Base-by-base conservation (phyloP, 2,888 invertebrate genomes). In the Acronicta aceris region DNA sequence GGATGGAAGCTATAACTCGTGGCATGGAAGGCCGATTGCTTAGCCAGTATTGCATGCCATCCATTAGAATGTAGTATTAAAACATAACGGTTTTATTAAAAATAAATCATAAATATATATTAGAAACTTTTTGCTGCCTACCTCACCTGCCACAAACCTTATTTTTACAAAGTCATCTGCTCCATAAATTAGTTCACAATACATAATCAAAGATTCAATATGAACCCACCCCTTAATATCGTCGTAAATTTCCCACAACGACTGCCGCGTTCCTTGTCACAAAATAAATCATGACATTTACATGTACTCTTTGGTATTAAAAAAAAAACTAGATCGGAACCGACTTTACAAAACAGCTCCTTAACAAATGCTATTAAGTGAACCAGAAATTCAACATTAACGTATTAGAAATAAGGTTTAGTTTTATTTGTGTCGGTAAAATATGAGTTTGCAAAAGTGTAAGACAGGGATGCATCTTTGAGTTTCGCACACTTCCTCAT, bases 241-340 rank as follows among this genome's bases (percentile, higher is more conserved):
- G 76, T 90, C 93, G 89, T 93, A 93, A 93, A 94, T 92, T 92
- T 94, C 93, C 92, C 94, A 93, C 91, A 92, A 88, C 81, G 78
- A 77, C 78, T 76, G 81, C 80, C 83, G 80, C 85, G 82, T 90
- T 91, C 91, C 91, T 91, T 92, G 92, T 92, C 89, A 86, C 87
- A 89, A 92, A 67, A 93, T 94, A 93, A 93, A 93, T 93, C 92
- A 94, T 82, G 81, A 78, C 86, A 88, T 88, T 86, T 87, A 88
- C 87, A 89, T 88, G 81, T 81, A 75, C 65, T 68, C 70, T 65
- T 74, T 58, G 69, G 63, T 65, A 65, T 72, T 56, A 79, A 81
- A 87, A 86, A n/a, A 87, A 88, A 89, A 93, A 90, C 84, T 91
- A 89, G 90, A 90, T 89, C 88, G 87, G 82, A 86, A 85, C 81